A percentile compares a stretch with the other conserved stretches of the same genome.
Evolutionary conservation across 2,113 vertebrate genomes (phyloP).

Genomic region (Chitala chitala): DNA sequence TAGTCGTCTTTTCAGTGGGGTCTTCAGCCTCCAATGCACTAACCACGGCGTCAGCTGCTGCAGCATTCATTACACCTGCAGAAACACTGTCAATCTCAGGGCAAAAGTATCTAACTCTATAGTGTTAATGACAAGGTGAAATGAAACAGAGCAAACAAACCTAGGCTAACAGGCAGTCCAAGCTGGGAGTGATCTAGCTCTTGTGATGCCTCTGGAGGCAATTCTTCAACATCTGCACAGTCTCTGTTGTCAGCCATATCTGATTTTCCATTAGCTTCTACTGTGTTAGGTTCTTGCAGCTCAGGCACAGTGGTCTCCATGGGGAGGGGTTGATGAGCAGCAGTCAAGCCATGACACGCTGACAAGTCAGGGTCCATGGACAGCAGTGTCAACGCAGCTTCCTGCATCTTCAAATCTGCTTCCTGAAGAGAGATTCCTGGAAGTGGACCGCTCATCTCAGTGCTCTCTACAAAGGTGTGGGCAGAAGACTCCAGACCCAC

Average conservation of each 20-base stretch:
- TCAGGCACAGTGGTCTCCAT: not conserved
- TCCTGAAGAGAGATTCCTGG: conserved; percentile 47
- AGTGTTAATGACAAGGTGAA: not conserved
- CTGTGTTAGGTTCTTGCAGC: not conserved
- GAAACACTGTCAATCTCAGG: not conserved
- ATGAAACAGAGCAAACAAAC: conserved; percentile 31
- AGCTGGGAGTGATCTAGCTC: conserved; percentile 2
- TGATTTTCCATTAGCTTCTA: not conserved
- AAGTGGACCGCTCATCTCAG: not conserved
- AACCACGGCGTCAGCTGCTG: no score
- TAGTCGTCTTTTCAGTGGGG: not conserved
- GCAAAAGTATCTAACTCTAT: not conserved
- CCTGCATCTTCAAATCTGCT: conserved; percentile 65
- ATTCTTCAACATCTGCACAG: not conserved
- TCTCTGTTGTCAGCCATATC: not conserved
- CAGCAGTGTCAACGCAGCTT: conserved; percentile 67
- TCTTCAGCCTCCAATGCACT: not conserved
- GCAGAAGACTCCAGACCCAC: not conserved
- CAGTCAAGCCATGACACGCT: conserved; percentile 33
- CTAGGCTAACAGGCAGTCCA: conserved; percentile 25
- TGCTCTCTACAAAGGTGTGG: not conserved
- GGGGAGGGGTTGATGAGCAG: conserved; percentile 23
- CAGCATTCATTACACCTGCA: not conserved
- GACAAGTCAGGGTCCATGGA: conserved; percentile 66
- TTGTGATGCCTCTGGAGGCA: conserved; percentile 1